Evolutionary conservation across 2,888 invertebrate species (phyloP).

Genomic region (Philopedon plagiatum): DNA sequence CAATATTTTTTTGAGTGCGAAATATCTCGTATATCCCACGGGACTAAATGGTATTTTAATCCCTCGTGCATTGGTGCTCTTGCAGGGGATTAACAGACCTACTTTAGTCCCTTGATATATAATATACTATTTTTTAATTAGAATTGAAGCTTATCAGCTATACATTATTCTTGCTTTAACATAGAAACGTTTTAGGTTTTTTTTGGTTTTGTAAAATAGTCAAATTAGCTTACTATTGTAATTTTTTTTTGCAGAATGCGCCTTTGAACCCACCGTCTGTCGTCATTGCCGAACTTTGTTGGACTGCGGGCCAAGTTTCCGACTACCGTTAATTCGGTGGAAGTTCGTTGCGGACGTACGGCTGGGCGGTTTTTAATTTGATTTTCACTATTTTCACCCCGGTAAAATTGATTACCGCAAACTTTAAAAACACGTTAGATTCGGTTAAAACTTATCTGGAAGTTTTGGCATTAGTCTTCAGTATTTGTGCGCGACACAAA

Average conservation of each 20-base stretch:
- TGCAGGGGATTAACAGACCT: no score
- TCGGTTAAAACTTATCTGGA: conserved; percentile 34
- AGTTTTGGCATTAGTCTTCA: conserved; percentile 43
- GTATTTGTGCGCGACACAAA: conserved; percentile 41
- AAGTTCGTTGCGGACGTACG: conserved; percentile 19
- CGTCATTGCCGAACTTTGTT: conserved; percentile 8
- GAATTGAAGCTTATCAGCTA: no score
- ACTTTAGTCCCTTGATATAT: no score
- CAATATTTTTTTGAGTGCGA: no score
- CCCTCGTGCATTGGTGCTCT: no score
- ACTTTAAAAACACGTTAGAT: conserved; percentile 41
- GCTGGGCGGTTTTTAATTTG: conserved; percentile 38
- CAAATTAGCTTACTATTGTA: no score
- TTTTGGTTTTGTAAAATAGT: no score
- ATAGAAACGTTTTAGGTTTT: no score
- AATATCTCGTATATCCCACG: no score
- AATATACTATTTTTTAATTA: no score
- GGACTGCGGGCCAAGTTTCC: neutral
- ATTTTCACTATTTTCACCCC: conserved; percentile 32
- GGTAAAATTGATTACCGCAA: conserved; percentile 40
- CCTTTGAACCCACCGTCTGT: neutral
- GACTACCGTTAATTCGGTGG: conserved; percentile 16
- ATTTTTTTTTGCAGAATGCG: neutral
- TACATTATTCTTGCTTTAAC: no score
- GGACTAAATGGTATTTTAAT: no score